phyloP scores from a whole-genome alignment of 1,140 invertebrate species.

The Drosophila punjabiensis region DNA sequence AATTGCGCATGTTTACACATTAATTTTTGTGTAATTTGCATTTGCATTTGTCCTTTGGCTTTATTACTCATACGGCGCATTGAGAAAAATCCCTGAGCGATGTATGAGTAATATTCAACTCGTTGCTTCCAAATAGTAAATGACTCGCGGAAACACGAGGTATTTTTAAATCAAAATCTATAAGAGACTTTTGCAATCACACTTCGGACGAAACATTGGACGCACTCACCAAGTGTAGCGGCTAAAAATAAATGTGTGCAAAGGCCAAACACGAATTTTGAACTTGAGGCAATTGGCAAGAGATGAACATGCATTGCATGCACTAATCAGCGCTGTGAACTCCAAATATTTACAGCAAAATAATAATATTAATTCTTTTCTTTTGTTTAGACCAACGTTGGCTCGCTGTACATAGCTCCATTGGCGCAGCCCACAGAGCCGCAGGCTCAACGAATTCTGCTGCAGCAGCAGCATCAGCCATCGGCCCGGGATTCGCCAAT shows the following conservation, averaged over 20 bases:
- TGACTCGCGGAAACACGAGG: constrained; percentile 52
- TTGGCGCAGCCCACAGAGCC: constrained; percentile 75
- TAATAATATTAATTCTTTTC: background rate
- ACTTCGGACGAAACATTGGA: constrained; percentile 64
- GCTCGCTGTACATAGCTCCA: constrained; percentile 82
- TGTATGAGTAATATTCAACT: constrained; percentile 50
- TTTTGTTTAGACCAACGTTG: constrained; percentile 71
- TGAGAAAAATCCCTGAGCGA: constrained; percentile 11
- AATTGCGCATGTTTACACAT: constrained; percentile 6
- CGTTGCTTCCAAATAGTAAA: constrained; percentile 4
- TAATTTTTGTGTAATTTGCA: constrained; percentile 20
- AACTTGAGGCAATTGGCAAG: constrained; percentile 59
- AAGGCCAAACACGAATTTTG: constrained; percentile 82
- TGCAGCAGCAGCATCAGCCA: constrained; percentile 70
- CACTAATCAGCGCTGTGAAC: background rate
- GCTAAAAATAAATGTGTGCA: constrained; percentile 59
- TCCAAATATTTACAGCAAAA: background rate
- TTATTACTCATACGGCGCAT: constrained; percentile 35
- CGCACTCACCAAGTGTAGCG: constrained; percentile 54
- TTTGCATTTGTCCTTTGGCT: constrained; percentile 28
- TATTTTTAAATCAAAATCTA: constrained; percentile 60
- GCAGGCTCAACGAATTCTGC: constrained; percentile 72
- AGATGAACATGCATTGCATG: background rate
- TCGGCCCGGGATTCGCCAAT: constrained; percentile 74
- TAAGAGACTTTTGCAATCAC: constrained; percentile 26